Conservation (phyloP, 2,113 vertebrate species). For the Prinia subflava region DNA sequence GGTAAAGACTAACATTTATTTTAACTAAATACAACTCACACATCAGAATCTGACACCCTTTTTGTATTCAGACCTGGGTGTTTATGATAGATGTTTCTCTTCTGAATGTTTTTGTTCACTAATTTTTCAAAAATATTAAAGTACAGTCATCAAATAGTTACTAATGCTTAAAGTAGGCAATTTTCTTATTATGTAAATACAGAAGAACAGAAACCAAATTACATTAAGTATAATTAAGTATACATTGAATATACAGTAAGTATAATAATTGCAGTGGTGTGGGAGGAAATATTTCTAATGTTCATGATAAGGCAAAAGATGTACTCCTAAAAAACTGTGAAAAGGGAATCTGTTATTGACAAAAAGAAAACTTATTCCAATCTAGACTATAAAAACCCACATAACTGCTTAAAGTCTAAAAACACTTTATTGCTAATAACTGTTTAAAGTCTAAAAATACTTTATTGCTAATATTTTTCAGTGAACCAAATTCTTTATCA, state of each 20-base stretch:
- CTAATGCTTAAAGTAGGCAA: not conserved
- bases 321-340: not conserved
- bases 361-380: not conserved
- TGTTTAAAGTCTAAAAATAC: not conserved
- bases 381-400: not conserved
- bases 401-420: not conserved
- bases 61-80: not conserved
- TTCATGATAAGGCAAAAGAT: conserved; percentile 1
- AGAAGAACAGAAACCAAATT: conserved; percentile 5
- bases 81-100: not conserved
- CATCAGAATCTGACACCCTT: not conserved
- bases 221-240: not conserved
- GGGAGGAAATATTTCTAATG: not conserved
- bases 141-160: not conserved
- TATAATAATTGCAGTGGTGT: not conserved
- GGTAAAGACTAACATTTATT: not conserved
- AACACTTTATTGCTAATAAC: not conserved
- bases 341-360: not conserved
- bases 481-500: not conserved
- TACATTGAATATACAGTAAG: not conserved
- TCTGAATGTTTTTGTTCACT: not conserved
- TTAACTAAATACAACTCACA: not conserved
- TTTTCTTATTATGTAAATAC: conserved; percentile 30
- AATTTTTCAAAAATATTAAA: not conserved
- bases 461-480: not conserved